Evolutionary conservation across 2,888 invertebrate species (phyloP).

Genomic region (Magallana nippona): DNA sequence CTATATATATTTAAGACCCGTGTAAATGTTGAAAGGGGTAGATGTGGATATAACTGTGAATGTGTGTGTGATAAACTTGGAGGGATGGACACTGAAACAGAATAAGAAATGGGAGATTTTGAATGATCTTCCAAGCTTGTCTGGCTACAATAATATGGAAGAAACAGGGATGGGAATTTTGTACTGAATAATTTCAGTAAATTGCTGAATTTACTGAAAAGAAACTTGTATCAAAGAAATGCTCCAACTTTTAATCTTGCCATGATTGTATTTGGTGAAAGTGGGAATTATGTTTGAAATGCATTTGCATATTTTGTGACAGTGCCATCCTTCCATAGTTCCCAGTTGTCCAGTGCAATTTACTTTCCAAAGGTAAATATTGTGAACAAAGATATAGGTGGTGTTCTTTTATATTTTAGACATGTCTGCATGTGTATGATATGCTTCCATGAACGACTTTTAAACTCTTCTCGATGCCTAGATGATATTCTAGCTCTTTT

Average conservation of each 20-base stretch:
- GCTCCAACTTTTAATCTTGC: not conserved
- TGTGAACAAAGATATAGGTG: slow-evolving; percentile 14
- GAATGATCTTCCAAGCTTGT: not conserved
- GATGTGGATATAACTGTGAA: not conserved
- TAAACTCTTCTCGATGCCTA: not conserved
- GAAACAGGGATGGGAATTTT: not conserved
- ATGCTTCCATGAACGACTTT: slow-evolving; percentile 24
- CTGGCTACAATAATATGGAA: not conserved
- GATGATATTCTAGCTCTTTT: not conserved
- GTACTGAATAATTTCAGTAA: no score
- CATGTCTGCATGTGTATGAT: slow-evolving; percentile 27
- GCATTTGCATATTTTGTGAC: not conserved
- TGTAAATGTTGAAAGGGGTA: not conserved
- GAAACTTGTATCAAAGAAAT: not conserved
- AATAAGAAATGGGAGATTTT: not conserved
- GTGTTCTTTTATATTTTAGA: slow-evolving; percentile 19
- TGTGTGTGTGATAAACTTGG: not conserved
- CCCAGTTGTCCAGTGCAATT: slow-evolving; percentile 20
- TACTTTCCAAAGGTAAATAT: slow-evolving; percentile 31
- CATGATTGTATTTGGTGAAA: not conserved
- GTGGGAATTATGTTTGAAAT: no score
- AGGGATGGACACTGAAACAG: slow-evolving; percentile 18
- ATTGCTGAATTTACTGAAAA: no score
- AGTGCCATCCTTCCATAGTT: slow-evolving; percentile 14
- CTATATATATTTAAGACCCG: slow-evolving; percentile 13